A percentile compares a stretch with the other conserved stretches of the same genome.
Evolutionary conservation across 2,888 invertebrate species (phyloP).

Genomic region (Bhutanitis thaidina): DNA sequence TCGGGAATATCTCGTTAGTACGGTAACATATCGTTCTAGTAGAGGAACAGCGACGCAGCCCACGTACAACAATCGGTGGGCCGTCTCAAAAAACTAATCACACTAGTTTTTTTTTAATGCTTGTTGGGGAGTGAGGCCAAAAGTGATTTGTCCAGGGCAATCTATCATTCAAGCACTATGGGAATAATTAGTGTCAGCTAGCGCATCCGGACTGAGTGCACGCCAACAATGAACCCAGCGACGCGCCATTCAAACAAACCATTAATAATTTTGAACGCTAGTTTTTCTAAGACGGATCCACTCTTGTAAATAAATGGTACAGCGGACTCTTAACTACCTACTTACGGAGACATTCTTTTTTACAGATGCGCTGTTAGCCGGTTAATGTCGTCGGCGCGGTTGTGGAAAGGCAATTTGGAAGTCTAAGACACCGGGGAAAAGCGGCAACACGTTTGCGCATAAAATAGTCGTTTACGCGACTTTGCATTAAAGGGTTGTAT

Average conservation of each 20-base stretch:
- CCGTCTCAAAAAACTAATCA: conserved; percentile 64
- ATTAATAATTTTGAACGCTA: conserved; percentile 76
- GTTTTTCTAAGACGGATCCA: conserved; percentile 73
- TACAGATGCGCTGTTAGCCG: conserved; percentile 49
- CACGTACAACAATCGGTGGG: conserved; percentile 58
- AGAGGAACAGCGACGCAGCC: conserved; percentile 53
- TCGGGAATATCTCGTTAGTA: conserved; percentile 30
- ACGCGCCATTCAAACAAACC: conserved; percentile 77
- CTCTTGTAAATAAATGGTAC: conserved; percentile 77
- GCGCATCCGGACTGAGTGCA: conserved; percentile 70
- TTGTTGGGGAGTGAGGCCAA: conserved; percentile 52
- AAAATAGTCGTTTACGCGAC: conserved; percentile 3
- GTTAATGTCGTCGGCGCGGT: conserved; percentile 42
- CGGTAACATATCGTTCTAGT: conserved; percentile 60
- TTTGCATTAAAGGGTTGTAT: conserved; percentile 3
- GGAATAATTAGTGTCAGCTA: conserved; percentile 78
- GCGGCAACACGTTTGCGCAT: conserved; percentile 5
- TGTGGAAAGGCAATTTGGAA: conserved; percentile 30
- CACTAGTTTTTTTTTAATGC: conserved; percentile 64
- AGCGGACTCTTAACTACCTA: conserved; percentile 73
- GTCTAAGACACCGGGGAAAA: conserved; percentile 4
- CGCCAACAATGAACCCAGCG: conserved; percentile 72
- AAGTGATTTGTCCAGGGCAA: conserved; percentile 77
- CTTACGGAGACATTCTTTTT: conserved; percentile 73
- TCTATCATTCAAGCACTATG: conserved; percentile 78